phyloP scores from a whole-genome alignment of 2,797 vertebrate species.

The Etheostoma nigrum region DNA sequence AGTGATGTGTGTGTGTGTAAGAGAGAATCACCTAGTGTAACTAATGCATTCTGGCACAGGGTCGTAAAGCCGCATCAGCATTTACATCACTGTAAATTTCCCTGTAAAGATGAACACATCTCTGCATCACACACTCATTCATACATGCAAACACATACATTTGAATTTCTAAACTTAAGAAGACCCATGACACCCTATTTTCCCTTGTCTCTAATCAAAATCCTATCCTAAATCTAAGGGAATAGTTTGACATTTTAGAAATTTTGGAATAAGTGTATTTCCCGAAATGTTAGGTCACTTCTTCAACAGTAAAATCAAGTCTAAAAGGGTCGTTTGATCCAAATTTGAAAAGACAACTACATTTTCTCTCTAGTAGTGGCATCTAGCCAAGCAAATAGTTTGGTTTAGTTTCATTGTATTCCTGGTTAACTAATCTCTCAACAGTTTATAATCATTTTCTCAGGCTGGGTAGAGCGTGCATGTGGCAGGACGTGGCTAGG shows the following conservation, averaged over 20 bases:
- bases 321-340: too few species aligned
- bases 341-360: too few species aligned
- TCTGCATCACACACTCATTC: conserved; percentile 1
- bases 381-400: too few species aligned
- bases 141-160: neutral
- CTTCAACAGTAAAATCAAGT: too few species aligned
- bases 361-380: too few species aligned
- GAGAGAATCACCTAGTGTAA: conserved; percentile 36
- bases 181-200: neutral
- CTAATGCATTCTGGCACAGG: conserved; percentile 52
- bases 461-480: too few species aligned
- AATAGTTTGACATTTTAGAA: neutral
- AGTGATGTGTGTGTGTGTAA: neutral
- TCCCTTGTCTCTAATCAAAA: neutral
- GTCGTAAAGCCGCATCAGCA: conserved; percentile 57
- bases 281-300: too few species aligned
- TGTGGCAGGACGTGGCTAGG: too few species aligned
- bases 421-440: too few species aligned
- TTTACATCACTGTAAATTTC: conserved; percentile 44
- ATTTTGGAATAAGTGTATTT: neutral
- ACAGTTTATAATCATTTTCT: too few species aligned
- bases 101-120: conserved; percentile 28
- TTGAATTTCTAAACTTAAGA: neutral
- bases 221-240: neutral
- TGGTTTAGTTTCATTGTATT: too few species aligned